Evolutionary conservation across 2,113 vertebrate species (phyloP).

Genomic region (Athene cunicularia): DNA sequence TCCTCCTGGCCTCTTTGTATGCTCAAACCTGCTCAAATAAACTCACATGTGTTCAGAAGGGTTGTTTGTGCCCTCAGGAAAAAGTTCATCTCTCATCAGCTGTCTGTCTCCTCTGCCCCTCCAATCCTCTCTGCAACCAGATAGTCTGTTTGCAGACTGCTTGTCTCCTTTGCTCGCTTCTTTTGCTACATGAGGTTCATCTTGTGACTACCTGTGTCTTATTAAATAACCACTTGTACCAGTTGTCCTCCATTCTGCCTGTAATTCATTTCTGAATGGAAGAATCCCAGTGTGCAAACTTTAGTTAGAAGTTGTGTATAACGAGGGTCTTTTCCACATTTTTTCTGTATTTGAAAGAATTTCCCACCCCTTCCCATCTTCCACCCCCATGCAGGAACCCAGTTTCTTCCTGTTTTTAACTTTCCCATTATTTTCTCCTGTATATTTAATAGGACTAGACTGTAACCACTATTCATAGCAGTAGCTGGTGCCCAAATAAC

Average conservation of each 20-base stretch:
- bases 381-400: background rate
- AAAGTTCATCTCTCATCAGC: conserved; percentile 13
- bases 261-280: background rate
- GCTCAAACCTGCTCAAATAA: background rate
- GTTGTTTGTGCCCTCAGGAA: background rate
- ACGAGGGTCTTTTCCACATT: background rate
- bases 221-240: background rate
- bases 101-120: background rate
- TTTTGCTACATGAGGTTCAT: background rate
- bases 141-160: background rate
- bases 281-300: background rate
- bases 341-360: background rate
- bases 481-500: background rate
- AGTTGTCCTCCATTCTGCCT: background rate
- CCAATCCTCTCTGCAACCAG: background rate
- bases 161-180: background rate
- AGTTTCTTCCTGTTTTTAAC: background rate
- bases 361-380: background rate
- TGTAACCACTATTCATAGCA: background rate
- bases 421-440: background rate
- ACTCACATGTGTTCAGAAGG: background rate
- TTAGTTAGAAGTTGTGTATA: background rate
- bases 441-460: background rate
- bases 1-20: background rate
- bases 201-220: background rate